Conservation (phyloP, 1,140 invertebrate species). For the Acromyrmex heyeri region DNA sequence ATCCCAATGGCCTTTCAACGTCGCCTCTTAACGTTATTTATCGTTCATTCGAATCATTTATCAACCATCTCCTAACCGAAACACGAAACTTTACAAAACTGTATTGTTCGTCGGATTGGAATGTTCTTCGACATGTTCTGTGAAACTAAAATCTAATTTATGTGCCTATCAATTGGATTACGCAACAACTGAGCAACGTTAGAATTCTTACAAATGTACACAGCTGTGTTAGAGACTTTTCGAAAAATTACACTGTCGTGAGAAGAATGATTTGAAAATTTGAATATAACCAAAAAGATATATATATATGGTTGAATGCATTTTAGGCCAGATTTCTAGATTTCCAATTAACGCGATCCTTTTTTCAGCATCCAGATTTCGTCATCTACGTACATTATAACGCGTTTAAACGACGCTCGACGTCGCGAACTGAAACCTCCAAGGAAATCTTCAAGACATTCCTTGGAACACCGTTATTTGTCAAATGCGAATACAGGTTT, state of each 20-base stretch:
- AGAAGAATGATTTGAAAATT: too few relatives aligned
- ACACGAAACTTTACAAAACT: constrained; percentile 8
- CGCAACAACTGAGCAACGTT: background rate
- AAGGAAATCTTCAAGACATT: constrained; percentile 56
- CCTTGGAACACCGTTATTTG: constrained; percentile 52
- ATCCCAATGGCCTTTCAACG: constrained; percentile 40
- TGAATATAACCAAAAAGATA: too few relatives aligned
- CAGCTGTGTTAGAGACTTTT: background rate
- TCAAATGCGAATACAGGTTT: constrained; percentile 34
- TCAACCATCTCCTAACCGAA: background rate
- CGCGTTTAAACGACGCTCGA: constrained; percentile 5
- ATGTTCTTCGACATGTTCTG: background rate
- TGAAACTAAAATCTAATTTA: constrained; percentile 7
- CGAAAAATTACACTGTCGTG: too few relatives aligned
- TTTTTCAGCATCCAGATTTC: background rate
- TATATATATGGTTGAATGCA: too few relatives aligned
- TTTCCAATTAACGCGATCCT: too few relatives aligned
- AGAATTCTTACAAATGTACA: background rate
- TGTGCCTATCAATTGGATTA: background rate
- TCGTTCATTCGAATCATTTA: constrained; percentile 14
- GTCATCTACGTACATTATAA: background rate
- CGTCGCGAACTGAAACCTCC: background rate
- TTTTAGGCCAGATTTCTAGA: too few relatives aligned
- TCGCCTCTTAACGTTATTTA: constrained; percentile 32
- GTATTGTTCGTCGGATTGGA: constrained; percentile 24